Evolutionary conservation across 2,888 invertebrate genomes (phyloP).

Genomic region (Drosophila melanocephala): DNA sequence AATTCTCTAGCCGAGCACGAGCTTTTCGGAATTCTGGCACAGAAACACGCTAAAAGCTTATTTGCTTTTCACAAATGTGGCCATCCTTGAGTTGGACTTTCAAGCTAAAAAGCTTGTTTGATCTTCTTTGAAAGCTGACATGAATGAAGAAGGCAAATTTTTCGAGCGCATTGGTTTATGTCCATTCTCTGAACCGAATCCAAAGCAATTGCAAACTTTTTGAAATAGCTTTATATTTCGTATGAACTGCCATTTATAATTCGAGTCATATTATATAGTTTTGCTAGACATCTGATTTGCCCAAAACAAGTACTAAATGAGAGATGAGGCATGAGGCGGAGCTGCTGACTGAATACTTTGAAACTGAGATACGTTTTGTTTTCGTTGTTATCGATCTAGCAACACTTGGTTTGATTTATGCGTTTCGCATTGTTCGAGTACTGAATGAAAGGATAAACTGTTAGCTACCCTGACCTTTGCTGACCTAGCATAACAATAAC

Average conservation of each 20-base stretch:
- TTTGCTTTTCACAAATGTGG: background rate
- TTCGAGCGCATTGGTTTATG: background rate
- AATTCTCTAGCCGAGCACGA: background rate
- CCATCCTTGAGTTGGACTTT: background rate
- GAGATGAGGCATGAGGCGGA: background rate
- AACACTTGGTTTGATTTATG: background rate
- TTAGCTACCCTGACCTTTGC: background rate
- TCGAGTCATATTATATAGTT: too few relatives aligned
- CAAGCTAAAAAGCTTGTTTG: constrained; percentile 1
- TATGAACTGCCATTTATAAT: too few relatives aligned
- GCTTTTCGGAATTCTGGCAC: background rate
- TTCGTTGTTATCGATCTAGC: background rate
- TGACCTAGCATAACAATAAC: constrained; percentile 29
- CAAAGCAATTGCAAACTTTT: too few relatives aligned
- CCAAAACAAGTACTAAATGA: background rate
- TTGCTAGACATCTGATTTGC: background rate
- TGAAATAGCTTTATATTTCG: too few relatives aligned
- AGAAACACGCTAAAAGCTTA: constrained; percentile 6
- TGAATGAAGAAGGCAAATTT: background rate
- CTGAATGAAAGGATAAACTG: background rate
- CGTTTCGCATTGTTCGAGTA: background rate
- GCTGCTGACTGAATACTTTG: background rate
- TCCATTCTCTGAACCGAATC: background rate
- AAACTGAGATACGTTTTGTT: background rate
- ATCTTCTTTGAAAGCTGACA: background rate